Conservation (phyloP, 2,888 invertebrate genomes). For the Digitonthophagus gazella region DNA sequence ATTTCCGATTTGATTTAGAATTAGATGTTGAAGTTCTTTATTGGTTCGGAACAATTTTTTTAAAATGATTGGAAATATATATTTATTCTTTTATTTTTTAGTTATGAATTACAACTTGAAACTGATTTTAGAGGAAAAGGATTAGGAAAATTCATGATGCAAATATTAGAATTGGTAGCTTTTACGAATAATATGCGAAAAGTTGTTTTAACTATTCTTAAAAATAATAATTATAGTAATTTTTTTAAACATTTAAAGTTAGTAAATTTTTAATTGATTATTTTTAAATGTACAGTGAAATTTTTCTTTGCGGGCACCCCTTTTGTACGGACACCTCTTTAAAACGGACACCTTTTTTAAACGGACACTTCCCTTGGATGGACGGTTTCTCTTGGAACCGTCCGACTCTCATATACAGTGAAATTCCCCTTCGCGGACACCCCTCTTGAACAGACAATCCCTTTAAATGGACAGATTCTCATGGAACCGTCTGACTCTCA, state of each 20-base stretch:
- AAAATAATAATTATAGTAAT: conserved; percentile 69
- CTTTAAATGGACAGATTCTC: no score
- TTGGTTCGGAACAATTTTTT: conserved; percentile 56
- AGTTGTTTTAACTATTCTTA: conserved; percentile 80
- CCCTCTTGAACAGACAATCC: no score
- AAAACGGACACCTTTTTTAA: no score
- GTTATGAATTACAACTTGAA: conserved; percentile 87
- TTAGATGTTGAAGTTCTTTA: conserved; percentile 74
- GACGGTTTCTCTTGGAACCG: no score
- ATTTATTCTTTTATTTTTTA: conserved; percentile 43
- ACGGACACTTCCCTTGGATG: no score
- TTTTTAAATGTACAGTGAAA: neutral
- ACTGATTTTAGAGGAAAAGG: conserved; percentile 70
- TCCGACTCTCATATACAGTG: no score
- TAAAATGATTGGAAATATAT: neutral
- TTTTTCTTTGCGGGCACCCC: conserved; percentile 15
- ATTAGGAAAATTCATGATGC: conserved; percentile 79
- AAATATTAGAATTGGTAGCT: conserved; percentile 74
- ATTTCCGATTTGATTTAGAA: conserved; percentile 83
- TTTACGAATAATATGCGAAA: conserved; percentile 72
- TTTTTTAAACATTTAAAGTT: conserved; percentile 80
- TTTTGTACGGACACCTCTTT: no score
- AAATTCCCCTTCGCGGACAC: no score
- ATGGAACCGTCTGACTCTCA: no score
- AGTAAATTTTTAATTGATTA: conserved; percentile 34